Percentiles rank a stretch among this genome's conserved stretches.
These are phyloP conservation scores for Boloria selene DNA, from an alignment of 2,888 invertebrate species.

Conservation along the genomic window DNA sequence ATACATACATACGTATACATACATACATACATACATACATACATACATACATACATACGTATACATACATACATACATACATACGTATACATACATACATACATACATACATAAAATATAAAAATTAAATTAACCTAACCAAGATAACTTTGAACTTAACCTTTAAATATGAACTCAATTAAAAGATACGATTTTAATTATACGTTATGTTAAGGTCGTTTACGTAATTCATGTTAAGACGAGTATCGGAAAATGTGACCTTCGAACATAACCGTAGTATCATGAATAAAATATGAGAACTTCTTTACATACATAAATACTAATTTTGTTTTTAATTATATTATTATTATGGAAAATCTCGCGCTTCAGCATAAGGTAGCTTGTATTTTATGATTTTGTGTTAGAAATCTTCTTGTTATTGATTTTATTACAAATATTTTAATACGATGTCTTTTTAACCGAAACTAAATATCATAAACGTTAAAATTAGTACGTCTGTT, in stretches of 20 bases:
- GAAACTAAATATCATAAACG: no score
- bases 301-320: slow-evolving; percentile 14
- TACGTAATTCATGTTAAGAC: not conserved
- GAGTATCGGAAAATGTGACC: slow-evolving; percentile 10
- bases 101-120: not conserved
- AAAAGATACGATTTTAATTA: slow-evolving; percentile 1
- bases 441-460: no score
- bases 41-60: no score
- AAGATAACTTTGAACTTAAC: not conserved
- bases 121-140: not conserved
- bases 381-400: not conserved
- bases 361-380: slow-evolving; percentile 5
- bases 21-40: no score
- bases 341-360: slow-evolving; percentile 15
- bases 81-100: no score
- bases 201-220: not conserved
- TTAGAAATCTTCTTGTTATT: no score
- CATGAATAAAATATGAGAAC: slow-evolving; percentile 14
- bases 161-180: not conserved
- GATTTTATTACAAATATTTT: no score
- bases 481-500: no score
- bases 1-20: no score
- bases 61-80: no score
- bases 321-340: slow-evolving; percentile 18
- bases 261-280: not conserved